These are phyloP conservation scores for Abrostola triplasia DNA, from an alignment of 2,888 invertebrate genomes.

Conservation along the genomic window DNA sequence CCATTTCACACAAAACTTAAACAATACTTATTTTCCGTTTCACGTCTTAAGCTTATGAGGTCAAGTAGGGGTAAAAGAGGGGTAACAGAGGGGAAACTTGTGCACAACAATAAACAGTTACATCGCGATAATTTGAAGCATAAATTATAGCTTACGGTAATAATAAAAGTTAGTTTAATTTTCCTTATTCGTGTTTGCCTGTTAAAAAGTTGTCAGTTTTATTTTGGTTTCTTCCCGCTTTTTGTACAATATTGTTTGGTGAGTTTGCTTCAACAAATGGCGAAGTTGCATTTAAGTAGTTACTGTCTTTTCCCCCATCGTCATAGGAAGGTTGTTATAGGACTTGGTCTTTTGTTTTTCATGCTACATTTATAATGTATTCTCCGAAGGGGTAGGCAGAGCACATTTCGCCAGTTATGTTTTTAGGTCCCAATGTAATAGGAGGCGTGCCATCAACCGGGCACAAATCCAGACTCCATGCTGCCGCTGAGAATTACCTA, in stretches of 20 bases:
- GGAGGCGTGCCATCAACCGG: no score
- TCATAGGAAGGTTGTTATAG: neutral
- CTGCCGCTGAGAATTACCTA: no score
- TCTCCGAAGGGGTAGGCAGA: no score
- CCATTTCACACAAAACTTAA: constrained; percentile 32
- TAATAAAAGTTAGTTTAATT: constrained; percentile 51
- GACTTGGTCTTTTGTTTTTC: neutral
- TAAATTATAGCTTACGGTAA: constrained; percentile 45
- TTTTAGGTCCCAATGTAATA: no score
- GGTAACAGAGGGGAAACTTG: constrained; percentile 31
- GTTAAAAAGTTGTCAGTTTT: constrained; percentile 44
- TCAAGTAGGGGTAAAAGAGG: constrained; percentile 32
- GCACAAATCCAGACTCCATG: no score
- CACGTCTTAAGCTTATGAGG: constrained; percentile 29
- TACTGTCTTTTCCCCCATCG: neutral
- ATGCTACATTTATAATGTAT: neutral
- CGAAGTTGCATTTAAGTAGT: neutral
- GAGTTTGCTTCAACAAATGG: neutral
- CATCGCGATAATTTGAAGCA: constrained; percentile 40
- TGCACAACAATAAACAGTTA: constrained; percentile 33
- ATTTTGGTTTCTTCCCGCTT: constrained; percentile 23
- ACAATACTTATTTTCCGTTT: constrained; percentile 32
- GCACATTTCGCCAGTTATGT: no score
- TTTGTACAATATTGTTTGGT: constrained; percentile 30
- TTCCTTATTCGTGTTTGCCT: constrained; percentile 35